Evolutionary conservation across 2,113 vertebrate genomes (phyloP).

Genomic region (Pluvialis apricaria): DNA sequence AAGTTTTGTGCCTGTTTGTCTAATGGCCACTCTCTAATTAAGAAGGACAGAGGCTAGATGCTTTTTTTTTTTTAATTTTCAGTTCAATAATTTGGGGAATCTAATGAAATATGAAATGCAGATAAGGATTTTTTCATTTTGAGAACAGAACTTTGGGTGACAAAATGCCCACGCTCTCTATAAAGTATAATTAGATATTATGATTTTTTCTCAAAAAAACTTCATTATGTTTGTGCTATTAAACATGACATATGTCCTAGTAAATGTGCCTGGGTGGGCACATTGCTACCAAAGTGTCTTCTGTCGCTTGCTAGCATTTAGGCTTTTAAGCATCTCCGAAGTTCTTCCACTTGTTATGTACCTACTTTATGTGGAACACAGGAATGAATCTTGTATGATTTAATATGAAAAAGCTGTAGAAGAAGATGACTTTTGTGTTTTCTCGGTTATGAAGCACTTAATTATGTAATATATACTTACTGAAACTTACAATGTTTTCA

Average conservation of each 20-base stretch:
- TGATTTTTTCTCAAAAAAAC: background rate
- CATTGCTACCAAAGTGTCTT: background rate
- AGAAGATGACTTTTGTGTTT: background rate
- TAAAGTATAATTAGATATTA: background rate
- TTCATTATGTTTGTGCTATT: background rate
- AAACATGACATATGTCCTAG: background rate
- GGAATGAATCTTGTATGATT: background rate
- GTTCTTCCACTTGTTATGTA: background rate
- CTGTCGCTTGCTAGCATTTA: background rate
- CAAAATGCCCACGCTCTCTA: background rate
- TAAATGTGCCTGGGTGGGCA: background rate
- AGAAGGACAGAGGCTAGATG: background rate
- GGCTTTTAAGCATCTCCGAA: background rate
- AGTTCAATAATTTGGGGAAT: background rate
- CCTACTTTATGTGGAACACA: background rate
- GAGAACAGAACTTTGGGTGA: background rate
- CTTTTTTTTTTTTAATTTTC: background rate
- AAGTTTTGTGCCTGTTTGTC: background rate
- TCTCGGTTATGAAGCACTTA: background rate
- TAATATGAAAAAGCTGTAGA: background rate
- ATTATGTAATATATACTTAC: background rate
- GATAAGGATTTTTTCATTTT: background rate
- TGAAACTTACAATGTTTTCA: background rate
- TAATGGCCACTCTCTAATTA: background rate
- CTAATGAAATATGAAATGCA: background rate